Evolutionary conservation across 2,797 vertebrate species (phyloP).

Genomic region (Falco biarmicus): DNA sequence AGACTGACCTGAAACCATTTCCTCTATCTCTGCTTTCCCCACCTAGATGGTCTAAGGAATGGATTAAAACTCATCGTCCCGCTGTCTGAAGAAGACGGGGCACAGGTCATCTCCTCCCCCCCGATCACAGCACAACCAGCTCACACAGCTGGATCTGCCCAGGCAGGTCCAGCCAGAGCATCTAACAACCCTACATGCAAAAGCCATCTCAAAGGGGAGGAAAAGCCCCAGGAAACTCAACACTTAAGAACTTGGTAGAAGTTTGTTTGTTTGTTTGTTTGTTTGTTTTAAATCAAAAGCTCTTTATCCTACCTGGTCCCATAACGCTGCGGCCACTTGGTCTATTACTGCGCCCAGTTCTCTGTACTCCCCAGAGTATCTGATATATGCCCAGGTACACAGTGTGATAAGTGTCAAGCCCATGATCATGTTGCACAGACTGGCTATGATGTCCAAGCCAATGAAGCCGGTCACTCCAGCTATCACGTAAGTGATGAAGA

Average conservation of each 20-base stretch:
- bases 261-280: no score
- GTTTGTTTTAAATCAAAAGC: neutral
- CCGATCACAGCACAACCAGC: neutral
- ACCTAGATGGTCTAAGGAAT: neutral
- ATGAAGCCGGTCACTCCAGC: slow-evolving; percentile 96
- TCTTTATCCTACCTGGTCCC: slow-evolving; percentile 92
- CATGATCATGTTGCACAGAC: slow-evolving; percentile 98
- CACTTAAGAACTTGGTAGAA: accelerated
- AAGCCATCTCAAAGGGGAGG: neutral
- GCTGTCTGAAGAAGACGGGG: neutral
- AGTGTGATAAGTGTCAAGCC: slow-evolving; percentile 97
- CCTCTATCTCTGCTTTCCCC: neutral
- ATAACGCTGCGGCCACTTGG: slow-evolving; percentile 97
- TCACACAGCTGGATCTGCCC: neutral
- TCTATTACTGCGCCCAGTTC: slow-evolving; percentile 97
- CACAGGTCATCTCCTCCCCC: no score
- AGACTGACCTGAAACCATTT: neutral
- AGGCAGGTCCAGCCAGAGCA: neutral
- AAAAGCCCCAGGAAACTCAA: neutral
- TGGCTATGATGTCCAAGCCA: slow-evolving; percentile 97
- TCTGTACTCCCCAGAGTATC: slow-evolving; percentile 97
- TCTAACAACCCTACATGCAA: neutral
- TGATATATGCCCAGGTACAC: slow-evolving; percentile 98
- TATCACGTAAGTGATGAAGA: slow-evolving; percentile 96
- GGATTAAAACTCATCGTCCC: neutral